These are phyloP conservation scores for Dipodomys stephensi DNA, from an alignment of 2,113 vertebrate genomes.

Conservation along the genomic window DNA sequence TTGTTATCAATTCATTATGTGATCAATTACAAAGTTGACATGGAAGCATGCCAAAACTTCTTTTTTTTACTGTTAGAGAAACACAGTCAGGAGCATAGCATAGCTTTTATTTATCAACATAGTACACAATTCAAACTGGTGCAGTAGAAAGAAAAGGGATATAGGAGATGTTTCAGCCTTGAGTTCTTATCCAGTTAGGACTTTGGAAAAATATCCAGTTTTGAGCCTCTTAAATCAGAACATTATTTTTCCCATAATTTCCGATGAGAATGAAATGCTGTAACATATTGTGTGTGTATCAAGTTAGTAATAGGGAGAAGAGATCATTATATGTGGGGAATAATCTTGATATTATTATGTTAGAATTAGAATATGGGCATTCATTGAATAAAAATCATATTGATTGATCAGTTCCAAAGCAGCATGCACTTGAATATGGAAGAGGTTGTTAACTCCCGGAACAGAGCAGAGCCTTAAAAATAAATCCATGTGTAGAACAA, in stretches of 20 bases:
- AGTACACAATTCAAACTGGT: not conserved
- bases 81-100: not conserved
- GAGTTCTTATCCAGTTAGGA: not conserved
- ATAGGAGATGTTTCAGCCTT: not conserved
- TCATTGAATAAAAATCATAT: not conserved
- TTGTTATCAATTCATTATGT: not conserved
- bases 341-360: not conserved
- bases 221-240: not conserved
- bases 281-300: too few relatives aligned
- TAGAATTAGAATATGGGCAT: not conserved
- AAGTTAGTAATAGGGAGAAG: not conserved
- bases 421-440: not conserved
- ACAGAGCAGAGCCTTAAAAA: not conserved
- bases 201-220: not conserved
- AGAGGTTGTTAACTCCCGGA: not conserved
- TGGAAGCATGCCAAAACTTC: rapidly evolving
- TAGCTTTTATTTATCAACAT: not conserved
- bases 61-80: not conserved
- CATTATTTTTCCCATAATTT: not conserved
- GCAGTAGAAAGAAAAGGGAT: not conserved
- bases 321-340: not conserved
- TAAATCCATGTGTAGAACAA: too few relatives aligned
- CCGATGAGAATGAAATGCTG: not conserved
- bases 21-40: not conserved
- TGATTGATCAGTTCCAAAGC: not conserved